These are phyloP conservation scores for Drosophila pseudotalamancana DNA, from an alignment of 2,888 invertebrate genomes.

Conservation along the genomic window DNA sequence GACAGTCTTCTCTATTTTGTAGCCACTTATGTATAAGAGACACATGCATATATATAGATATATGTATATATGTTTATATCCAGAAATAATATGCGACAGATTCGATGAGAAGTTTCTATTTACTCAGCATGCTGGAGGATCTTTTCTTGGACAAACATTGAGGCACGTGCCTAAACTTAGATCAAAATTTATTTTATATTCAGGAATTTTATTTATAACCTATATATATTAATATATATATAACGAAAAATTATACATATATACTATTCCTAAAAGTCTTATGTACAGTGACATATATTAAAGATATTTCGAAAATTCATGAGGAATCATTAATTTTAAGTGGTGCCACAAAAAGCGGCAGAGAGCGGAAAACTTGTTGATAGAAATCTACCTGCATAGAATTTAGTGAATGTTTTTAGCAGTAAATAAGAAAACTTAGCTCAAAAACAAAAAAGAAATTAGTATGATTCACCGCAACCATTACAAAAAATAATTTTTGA, in stretches of 20 bases:
- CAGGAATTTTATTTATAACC: slow-evolving; percentile 20
- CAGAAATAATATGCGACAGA: slow-evolving; percentile 19
- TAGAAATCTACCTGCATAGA: slow-evolving; percentile 29
- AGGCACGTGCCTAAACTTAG: slow-evolving; percentile 44
- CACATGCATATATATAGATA: slow-evolving; percentile 7
- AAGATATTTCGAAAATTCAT: slow-evolving; percentile 17
- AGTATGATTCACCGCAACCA: slow-evolving; percentile 13
- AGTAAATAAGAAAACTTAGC: slow-evolving; percentile 8
- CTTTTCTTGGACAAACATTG: slow-evolving; percentile 30
- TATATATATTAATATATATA: too few species aligned
- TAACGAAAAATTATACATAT: too few species aligned
- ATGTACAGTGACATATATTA: background rate
- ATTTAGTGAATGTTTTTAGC: slow-evolving; percentile 28
- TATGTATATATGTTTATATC: slow-evolving; percentile 12
- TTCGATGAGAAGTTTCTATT: slow-evolving; percentile 25
- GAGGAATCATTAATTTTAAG: slow-evolving; percentile 55
- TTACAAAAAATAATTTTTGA: slow-evolving; percentile 9
- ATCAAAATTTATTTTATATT: slow-evolving; percentile 32
- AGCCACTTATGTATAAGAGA: slow-evolving; percentile 18
- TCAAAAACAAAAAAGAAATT: background rate
- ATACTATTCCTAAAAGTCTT: slow-evolving; percentile 6
- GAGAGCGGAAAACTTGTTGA: slow-evolving; percentile 26
- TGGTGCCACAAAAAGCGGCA: slow-evolving; percentile 16
- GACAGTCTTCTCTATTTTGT: slow-evolving; percentile 45
- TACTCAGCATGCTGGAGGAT: slow-evolving; percentile 15